Percentiles rank a stretch among this genome's conserved stretches.
Conservation (phyloP, 1,140 invertebrate species). For the Pararge aegeria region DNA sequence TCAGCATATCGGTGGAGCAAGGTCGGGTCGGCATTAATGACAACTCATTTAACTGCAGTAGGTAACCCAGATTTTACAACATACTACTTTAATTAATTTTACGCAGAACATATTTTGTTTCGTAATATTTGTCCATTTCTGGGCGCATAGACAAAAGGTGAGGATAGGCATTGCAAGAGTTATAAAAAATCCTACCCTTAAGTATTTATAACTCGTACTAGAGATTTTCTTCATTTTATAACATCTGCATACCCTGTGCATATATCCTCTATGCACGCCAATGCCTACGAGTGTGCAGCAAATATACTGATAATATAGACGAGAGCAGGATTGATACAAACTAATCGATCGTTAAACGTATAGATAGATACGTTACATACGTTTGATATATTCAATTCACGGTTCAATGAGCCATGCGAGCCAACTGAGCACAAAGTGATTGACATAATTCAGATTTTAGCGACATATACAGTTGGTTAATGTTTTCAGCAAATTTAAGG, state of each 20-base stretch:
- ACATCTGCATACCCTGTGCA: no score
- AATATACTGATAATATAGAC: neutral
- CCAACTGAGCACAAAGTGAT: neutral
- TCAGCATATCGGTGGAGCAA: conserved; percentile 21
- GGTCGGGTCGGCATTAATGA: conserved; percentile 16
- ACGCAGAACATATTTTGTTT: no score
- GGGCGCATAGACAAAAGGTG: no score
- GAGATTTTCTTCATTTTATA: no score
- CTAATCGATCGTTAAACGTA: neutral
- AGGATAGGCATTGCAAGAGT: no score
- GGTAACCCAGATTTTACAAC: conserved; percentile 5
- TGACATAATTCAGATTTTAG: neutral
- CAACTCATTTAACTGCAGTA: neutral
- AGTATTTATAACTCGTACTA: no score
- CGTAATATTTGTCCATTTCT: no score
- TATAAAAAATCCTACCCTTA: no score
- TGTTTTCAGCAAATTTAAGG: neutral
- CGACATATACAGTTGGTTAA: neutral
- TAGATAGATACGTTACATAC: neutral
- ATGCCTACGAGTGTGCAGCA: no score
- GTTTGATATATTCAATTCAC: neutral
- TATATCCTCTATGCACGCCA: no score
- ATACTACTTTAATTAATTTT: no score
- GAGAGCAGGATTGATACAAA: neutral
- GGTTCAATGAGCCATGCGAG: neutral